phyloP scores from a whole-genome alignment of 1,140 invertebrate genomes.

The Ceratosolen solmsi region DNA sequence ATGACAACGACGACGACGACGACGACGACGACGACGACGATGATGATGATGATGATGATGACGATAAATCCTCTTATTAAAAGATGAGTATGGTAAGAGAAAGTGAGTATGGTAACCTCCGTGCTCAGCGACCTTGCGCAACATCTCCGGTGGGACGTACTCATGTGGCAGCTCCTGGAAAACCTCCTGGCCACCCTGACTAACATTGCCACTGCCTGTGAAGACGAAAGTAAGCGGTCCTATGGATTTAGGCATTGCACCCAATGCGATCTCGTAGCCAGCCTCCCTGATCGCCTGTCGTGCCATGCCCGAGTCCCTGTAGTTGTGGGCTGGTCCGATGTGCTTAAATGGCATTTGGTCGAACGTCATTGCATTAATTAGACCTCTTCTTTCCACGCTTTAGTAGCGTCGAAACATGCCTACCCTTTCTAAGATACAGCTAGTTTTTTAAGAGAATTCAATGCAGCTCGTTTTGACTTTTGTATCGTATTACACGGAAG shows the following conservation, averaged over 20 bases:
- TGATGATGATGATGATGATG: no score
- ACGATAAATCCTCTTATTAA: no score
- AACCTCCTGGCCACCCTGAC: slow-evolving; percentile 95
- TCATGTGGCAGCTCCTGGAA: slow-evolving; percentile 98
- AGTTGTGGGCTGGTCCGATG: slow-evolving; percentile 98
- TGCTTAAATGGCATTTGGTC: slow-evolving; percentile 76
- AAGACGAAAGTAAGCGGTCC: slow-evolving; percentile 98
- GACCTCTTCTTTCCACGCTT: no score
- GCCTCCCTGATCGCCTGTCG: slow-evolving; percentile 96
- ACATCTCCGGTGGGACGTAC: slow-evolving; percentile 95
- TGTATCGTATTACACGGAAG: no score
- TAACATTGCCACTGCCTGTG: slow-evolving; percentile 92
- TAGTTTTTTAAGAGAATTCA: no score
- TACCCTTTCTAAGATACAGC: no score
- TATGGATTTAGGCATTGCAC: slow-evolving; percentile 98
- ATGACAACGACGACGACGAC: no score
- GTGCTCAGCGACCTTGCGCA: slow-evolving; percentile 96
- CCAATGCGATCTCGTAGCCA: slow-evolving; percentile 97
- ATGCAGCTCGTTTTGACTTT: no score
- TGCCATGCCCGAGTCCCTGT: slow-evolving; percentile 97
- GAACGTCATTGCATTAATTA: no score
- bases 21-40: no score
- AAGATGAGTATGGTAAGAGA: no score
- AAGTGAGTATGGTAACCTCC: slow-evolving; percentile 79
- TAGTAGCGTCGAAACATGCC: no score